Base-by-base conservation (phyloP, 2,888 invertebrate species). In the Papilio gigon region DNA sequence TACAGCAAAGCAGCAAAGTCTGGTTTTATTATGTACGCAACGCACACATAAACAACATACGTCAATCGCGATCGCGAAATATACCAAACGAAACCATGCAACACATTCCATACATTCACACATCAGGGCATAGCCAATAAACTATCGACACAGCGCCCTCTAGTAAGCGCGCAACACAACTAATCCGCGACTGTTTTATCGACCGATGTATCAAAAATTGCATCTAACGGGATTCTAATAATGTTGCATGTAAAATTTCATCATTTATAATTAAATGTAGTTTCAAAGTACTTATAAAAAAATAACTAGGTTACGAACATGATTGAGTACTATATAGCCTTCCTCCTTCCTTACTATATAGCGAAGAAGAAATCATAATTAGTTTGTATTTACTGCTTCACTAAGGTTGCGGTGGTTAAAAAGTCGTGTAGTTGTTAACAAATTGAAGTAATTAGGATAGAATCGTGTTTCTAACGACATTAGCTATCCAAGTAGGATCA, bases 31-130 rank as follows among this genome's bases (percentile, higher is more conserved):
- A 76, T 75, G 76, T 65, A 74, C 66, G 71, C 73, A 75, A 85
- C 82, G 79, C 83, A 81, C 84, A 84, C 86, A 83, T 81, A 79
- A 42, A 22, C 60, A 80, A 79, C 79, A 77, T 77, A 77, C 75
- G 81, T 75, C 76, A 77, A 76, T 79, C 80, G 78, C 78, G 78
- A 81, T 68, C 68, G 60, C 47, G 40, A 59, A 62, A 66, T 66
- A 60, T 27, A 47, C 61, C 47, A 75, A 78, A 73, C 71, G 69
- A 75, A 73, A 71, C 68, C 73, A 50, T 27, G 27, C 27, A 27
- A 53, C 22, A 53, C 53, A 47, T 47, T 22, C 47, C 22, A 20
- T 53, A 75, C 74, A 73, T 44, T 47, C 42, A 58, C 47, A 64
- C 33, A 40, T 53, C 58, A 37, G 35, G 30, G 25, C 40, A 56